These are phyloP conservation scores for Trachelus tabidus DNA, from an alignment of 2,888 invertebrate species.

Conservation along the genomic window DNA sequence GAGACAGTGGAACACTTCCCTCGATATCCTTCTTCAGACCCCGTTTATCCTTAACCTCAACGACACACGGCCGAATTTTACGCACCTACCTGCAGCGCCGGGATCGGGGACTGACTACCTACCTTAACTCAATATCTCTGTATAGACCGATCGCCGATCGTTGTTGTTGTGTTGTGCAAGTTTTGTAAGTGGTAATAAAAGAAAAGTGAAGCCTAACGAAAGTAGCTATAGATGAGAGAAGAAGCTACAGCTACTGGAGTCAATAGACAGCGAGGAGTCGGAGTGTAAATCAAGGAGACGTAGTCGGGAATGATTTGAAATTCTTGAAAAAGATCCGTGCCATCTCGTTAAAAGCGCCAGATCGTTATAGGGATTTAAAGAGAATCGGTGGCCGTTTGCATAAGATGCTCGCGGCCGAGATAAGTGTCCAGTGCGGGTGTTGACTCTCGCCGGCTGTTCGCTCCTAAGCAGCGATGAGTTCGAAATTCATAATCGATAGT, in stretches of 20 bases:
- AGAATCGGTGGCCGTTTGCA: not conserved
- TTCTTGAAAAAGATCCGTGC: not conserved
- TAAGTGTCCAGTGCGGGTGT: conserved; percentile 42
- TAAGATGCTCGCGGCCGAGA: not conserved
- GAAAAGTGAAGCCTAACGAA: conserved; percentile 30
- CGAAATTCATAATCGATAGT: conserved; percentile 98
- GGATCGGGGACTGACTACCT: not conserved
- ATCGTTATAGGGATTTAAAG: not conserved
- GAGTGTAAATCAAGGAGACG: not conserved
- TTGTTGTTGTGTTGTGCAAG: conserved; percentile 48
- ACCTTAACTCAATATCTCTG: not conserved
- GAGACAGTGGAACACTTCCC: not conserved
- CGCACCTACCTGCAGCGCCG: not conserved
- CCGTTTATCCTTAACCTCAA: not conserved
- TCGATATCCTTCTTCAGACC: not conserved
- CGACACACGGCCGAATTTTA: not conserved
- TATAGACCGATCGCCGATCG: conserved; percentile 13
- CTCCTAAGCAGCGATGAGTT: conserved; percentile 82
- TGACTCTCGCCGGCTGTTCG: conserved; percentile 45
- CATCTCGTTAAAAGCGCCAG: not conserved
- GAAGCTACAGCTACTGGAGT: conserved; percentile 1
- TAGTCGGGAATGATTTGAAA: not conserved
- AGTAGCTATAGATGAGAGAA: conserved; percentile 26
- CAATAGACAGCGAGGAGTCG: not conserved
- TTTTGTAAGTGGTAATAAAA: conserved; percentile 54